These are phyloP conservation scores for Eugnorisma glareosa DNA, from an alignment of 2,888 invertebrate genomes.

Conservation along the genomic window DNA sequence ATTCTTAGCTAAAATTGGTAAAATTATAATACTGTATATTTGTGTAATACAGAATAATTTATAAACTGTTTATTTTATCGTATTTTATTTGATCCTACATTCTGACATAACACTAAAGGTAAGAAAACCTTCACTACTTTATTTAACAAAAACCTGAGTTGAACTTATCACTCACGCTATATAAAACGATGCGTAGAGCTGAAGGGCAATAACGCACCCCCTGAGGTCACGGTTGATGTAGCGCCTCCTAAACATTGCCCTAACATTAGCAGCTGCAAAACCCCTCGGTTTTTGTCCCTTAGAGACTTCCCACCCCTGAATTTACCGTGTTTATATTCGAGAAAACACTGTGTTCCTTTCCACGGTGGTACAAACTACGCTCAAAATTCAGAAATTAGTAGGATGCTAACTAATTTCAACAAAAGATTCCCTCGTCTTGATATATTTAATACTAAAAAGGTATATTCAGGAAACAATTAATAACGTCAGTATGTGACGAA, in stretches of 20 bases:
- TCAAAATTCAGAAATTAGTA: too few species aligned
- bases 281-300: slow-evolving; percentile 23
- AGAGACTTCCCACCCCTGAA: slow-evolving; percentile 25
- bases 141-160: slow-evolving; percentile 29
- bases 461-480: too few species aligned
- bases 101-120: background rate
- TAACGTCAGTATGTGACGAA: too few species aligned
- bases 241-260: slow-evolving; percentile 50
- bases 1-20: background rate
- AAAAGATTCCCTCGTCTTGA: too few species aligned
- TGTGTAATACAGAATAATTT: background rate
- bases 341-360: background rate
- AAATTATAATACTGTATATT: background rate
- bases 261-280: slow-evolving; percentile 47
- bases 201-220: slow-evolving; percentile 54
- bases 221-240: slow-evolving; percentile 55
- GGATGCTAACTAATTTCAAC: too few species aligned
- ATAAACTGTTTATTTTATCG: background rate
- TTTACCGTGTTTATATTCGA: slow-evolving; percentile 16
- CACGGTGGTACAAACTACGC: too few species aligned
- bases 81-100: too few species aligned
- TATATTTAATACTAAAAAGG: too few species aligned
- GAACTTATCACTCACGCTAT: slow-evolving; percentile 25
- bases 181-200: slow-evolving; percentile 22
- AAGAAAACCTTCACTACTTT: background rate